Percentiles rank a stretch among this genome's conserved stretches.
phyloP scores from a whole-genome alignment of 2,797 vertebrate species.

The Sebastes vulpes region DNA sequence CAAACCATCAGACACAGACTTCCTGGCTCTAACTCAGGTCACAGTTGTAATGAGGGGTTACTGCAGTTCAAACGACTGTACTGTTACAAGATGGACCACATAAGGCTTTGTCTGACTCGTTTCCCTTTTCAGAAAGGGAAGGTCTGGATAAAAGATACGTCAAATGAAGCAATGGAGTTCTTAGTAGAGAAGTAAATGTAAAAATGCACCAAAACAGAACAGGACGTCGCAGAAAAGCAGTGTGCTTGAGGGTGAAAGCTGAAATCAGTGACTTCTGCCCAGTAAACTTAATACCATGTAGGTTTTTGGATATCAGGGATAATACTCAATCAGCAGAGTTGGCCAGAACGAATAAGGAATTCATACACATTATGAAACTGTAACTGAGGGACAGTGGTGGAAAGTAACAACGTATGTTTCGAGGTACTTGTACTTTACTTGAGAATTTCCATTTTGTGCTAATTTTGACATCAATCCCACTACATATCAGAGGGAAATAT shows the following conservation, averaged over 20 bases:
- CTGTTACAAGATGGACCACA: constrained; percentile 14
- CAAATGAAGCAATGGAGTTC: constrained; percentile 26
- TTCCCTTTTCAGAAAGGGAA: constrained; percentile 57
- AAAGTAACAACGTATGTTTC: background rate
- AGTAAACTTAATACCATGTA: background rate
- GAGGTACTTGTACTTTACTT: background rate
- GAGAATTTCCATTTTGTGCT: background rate
- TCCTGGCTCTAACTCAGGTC: constrained; percentile 31
- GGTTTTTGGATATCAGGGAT: background rate
- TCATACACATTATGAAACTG: background rate
- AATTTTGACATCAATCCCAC: background rate
- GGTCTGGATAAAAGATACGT: constrained; percentile 25
- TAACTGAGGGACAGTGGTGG: background rate
- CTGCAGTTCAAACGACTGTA: constrained; percentile 59
- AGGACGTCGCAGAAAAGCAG: background rate
- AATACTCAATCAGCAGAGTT: background rate
- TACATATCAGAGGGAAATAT: background rate
- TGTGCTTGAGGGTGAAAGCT: background rate
- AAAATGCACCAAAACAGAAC: background rate
- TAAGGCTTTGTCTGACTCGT: constrained; percentile 37
- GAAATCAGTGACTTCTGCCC: background rate
- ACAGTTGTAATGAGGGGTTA: constrained; percentile 58
- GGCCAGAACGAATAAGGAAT: background rate
- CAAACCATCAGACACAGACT: constrained; percentile 53
- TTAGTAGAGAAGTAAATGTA: background rate